Conservation (phyloP, 2,113 vertebrate species). For the Myodes glareolus region DNA sequence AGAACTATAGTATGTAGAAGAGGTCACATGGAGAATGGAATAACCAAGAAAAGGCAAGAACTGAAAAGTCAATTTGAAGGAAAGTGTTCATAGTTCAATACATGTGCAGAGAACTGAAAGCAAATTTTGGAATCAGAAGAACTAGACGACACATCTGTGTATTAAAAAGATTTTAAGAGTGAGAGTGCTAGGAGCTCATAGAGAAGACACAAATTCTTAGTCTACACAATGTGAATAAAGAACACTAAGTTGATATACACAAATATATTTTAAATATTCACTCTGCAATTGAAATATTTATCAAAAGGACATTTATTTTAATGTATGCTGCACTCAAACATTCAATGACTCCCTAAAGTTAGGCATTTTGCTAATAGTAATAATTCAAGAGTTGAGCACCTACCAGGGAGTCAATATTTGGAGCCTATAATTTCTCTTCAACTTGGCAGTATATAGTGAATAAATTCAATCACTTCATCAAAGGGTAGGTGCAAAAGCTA, state of each 20-base stretch:
- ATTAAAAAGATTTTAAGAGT: not conserved
- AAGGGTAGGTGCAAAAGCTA: not conserved
- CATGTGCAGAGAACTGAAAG: slow-evolving; percentile 13
- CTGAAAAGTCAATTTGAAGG: slow-evolving; percentile 36
- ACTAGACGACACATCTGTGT: not conserved
- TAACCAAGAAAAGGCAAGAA: not conserved
- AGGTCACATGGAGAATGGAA: not conserved
- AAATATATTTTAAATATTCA: not conserved
- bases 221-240: not conserved
- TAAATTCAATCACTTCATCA: not conserved
- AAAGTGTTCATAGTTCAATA: slow-evolving; percentile 49
- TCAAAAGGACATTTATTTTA: not conserved
- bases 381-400: not conserved
- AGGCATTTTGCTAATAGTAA: not conserved
- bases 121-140: slow-evolving; percentile 26
- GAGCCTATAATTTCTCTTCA: not conserved
- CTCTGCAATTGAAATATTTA: not conserved
- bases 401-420: not conserved
- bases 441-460: not conserved
- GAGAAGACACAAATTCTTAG: not conserved
- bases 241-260: not conserved
- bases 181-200: not conserved
- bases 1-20: not conserved
- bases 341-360: not conserved
- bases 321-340: not conserved